Base-by-base conservation (phyloP, 2,888 invertebrate species). In the Drosophila falleni region DNA sequence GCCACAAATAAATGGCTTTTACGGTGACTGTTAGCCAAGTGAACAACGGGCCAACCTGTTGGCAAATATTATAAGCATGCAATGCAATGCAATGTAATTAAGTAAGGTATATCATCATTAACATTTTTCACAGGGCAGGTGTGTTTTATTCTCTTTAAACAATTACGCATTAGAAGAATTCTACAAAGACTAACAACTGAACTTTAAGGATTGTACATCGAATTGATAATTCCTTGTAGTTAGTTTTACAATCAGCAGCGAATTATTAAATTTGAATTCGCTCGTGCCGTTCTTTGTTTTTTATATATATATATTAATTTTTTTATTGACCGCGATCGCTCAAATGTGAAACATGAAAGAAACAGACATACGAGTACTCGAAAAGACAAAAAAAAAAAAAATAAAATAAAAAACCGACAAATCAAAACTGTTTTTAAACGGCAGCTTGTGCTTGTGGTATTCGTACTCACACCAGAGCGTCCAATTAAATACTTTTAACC, bases 241-340 rank as follows among this genome's bases (percentile, higher is more conserved):
- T 44, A 23, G 5, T 41, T 9, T 3, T 41, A 16, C 33, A 53
- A 16, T 53, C 53, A 10, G 23, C 26, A 39, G 37, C 26, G 11
- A 50, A 16, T 39, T 56, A 33, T 49, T 55, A n/a, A n/a, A 37
- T 37, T 37, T n/a, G n/a, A 8, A 3, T 37, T 10, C 31, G 31
- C 31, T 31, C 31, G 31, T 31, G 9, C 31, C 31, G 37, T 61
- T 62, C 31, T 55, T 67, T 37, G 41, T 59, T 13, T 49, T n/a
- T 16, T 31, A 26, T 61, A 13, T 41, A 6, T 46, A 41, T 53
- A 23, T 50, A 10, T 62, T 46, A 65, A 37, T 60, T 29, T 71
- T 73, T 63, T 73, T 81, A 89, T 81, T 89, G 89, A 89, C 90
- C 89, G 89, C 86, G 85, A 89, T 89, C 89, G 85, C 84, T 89